phyloP scores from a whole-genome alignment of 2,113 vertebrate species.

The Heterocephalus glaber region DNA sequence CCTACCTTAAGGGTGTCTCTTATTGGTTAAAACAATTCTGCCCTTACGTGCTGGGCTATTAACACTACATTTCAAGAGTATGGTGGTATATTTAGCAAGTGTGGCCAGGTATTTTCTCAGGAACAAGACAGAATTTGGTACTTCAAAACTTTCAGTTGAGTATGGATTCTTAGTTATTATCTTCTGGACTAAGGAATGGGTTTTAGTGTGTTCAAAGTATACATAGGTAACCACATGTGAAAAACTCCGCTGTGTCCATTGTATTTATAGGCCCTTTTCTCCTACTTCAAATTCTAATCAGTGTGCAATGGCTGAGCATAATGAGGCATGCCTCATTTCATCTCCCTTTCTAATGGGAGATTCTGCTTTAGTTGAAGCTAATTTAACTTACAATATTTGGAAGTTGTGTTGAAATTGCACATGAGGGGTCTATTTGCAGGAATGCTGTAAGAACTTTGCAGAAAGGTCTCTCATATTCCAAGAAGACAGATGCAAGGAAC shows the following conservation, averaged over 20 bases:
- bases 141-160: not conserved
- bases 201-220: not conserved
- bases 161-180: not conserved
- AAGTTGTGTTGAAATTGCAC: not conserved
- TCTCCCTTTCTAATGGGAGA: not conserved
- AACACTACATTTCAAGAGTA: not conserved
- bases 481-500: not conserved
- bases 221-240: not conserved
- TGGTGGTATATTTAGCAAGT: not conserved
- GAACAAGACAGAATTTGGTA: not conserved
- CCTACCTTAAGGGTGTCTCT: not conserved
- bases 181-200: not conserved
- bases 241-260: not conserved
- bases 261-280: not conserved
- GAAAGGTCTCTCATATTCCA: not conserved
- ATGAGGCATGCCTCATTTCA: constrained; percentile 27
- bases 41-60: not conserved
- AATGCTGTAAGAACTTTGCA: not conserved
- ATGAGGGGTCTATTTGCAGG: not conserved
- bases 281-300: constrained; percentile 19
- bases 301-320: not conserved
- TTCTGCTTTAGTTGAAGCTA: constrained; percentile 49
- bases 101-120: not conserved
- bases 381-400: constrained; percentile 42
- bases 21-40: not conserved